Conservation (phyloP, 2,797 vertebrate genomes). For the Kryptolebias ocellatus region DNA sequence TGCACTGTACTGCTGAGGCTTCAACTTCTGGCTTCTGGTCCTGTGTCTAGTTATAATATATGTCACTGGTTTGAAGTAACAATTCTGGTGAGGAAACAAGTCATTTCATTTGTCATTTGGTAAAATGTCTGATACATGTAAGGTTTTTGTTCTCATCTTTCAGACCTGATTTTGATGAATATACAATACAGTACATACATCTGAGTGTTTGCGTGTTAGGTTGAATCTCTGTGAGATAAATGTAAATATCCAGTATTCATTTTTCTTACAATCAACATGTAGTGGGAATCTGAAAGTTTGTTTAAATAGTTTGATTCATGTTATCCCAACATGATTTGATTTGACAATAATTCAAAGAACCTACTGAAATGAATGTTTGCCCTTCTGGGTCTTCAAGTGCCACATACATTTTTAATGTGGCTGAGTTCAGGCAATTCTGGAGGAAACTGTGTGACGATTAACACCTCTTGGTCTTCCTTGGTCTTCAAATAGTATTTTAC, state of each 20-base stretch:
- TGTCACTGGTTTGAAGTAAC: no score
- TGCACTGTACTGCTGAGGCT: no score
- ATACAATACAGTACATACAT: no score
- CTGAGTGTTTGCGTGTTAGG: neutral
- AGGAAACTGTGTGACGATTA: neutral
- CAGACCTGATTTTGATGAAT: neutral
- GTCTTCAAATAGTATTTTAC: conserved; percentile 6
- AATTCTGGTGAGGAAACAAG: no score
- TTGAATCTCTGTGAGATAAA: no score
- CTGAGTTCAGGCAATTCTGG: neutral
- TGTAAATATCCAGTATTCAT: no score
- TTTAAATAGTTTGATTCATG: neutral
- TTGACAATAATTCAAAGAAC: neutral
- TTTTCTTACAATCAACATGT: no score
- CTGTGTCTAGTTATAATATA: no score
- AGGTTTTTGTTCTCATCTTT: neutral
- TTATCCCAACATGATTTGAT: conserved; percentile 7
- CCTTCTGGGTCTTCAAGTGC: neutral
- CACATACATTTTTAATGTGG: neutral
- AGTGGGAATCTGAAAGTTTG: no score
- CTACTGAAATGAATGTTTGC: neutral
- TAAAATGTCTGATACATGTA: no score
- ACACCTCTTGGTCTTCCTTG: neutral
- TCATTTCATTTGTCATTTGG: no score
- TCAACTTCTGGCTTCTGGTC: no score